These are phyloP conservation scores for Abrostola triplasia DNA, from an alignment of 2,888 invertebrate species.

Conservation along the genomic window DNA sequence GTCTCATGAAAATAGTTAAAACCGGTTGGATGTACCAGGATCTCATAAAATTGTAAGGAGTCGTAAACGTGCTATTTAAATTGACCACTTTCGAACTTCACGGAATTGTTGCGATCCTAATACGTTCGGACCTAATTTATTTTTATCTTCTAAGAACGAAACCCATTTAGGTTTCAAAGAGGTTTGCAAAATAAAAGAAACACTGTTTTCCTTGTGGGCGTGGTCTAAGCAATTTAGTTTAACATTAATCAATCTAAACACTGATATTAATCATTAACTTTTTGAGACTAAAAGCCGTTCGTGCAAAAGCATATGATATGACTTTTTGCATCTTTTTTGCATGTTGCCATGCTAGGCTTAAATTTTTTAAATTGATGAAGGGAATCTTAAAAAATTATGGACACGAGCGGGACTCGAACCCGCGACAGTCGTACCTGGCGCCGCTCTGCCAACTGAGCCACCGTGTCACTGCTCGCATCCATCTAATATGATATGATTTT, in stretches of 20 bases:
- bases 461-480: too few relatives aligned
- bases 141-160: conserved; percentile 31
- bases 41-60: conserved; percentile 30
- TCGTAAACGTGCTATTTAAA: neutral
- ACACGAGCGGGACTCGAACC: too few relatives aligned
- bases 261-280: too few relatives aligned
- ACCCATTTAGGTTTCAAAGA: conserved; percentile 16
- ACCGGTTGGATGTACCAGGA: conserved; percentile 24
- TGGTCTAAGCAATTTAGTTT: conserved; percentile 1
- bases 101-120: conserved; percentile 22
- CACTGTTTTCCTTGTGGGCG: conserved; percentile 6
- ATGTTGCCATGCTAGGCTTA: too few relatives aligned
- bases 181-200: conserved; percentile 12
- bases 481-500: too few relatives aligned
- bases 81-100: conserved; percentile 17
- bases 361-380: too few relatives aligned
- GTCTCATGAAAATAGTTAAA: neutral
- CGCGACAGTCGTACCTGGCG: too few relatives aligned
- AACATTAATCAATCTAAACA: conserved; percentile 23
- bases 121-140: conserved; percentile 20
- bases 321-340: too few relatives aligned
- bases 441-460: too few relatives aligned
- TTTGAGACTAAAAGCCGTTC: too few relatives aligned
- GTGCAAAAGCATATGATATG: too few relatives aligned
- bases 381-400: too few relatives aligned